Percentiles rank a stretch among this genome's conserved stretches.
Conservation (phyloP, 2,113 vertebrate genomes). For the Rhea pennata region DNA sequence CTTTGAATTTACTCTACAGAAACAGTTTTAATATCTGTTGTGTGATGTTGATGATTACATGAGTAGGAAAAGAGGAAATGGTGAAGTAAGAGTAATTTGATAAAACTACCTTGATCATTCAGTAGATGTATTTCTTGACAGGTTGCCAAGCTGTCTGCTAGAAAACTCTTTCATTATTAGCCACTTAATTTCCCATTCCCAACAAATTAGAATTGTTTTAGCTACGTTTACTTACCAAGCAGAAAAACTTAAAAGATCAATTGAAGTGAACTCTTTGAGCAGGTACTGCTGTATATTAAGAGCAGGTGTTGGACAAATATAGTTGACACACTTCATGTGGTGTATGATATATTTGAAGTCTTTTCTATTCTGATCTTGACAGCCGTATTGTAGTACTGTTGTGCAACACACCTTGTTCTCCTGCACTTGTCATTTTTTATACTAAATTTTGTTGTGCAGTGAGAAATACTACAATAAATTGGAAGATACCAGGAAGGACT, state of each 20-base stretch:
- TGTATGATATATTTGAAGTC: background rate
- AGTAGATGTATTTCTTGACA: background rate
- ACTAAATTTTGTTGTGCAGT: accelerated
- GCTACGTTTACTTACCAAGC: background rate
- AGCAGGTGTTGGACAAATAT: background rate
- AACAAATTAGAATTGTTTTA: background rate
- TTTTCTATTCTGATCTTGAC: background rate
- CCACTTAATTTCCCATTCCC: background rate
- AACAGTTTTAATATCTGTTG: background rate
- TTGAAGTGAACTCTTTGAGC: background rate
- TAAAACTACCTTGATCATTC: background rate
- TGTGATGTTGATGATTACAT: slow-evolving; percentile 14
- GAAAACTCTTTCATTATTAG: background rate
- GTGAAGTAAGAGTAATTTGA: background rate
- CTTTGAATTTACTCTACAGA: slow-evolving; percentile 1
- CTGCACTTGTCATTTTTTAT: background rate
- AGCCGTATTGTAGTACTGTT: background rate
- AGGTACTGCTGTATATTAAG: background rate
- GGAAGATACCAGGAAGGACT: background rate
- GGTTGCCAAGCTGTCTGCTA: background rate
- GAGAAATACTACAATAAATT: background rate
- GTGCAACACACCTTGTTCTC: background rate
- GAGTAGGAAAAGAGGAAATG: background rate
- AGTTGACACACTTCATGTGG: background rate
- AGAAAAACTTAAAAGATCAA: background rate